Evolutionary conservation across 2,797 vertebrate genomes (phyloP), one percentile per base, ranked within the genome.

Genomic region (Xiphophorus birchmanni): DNA sequence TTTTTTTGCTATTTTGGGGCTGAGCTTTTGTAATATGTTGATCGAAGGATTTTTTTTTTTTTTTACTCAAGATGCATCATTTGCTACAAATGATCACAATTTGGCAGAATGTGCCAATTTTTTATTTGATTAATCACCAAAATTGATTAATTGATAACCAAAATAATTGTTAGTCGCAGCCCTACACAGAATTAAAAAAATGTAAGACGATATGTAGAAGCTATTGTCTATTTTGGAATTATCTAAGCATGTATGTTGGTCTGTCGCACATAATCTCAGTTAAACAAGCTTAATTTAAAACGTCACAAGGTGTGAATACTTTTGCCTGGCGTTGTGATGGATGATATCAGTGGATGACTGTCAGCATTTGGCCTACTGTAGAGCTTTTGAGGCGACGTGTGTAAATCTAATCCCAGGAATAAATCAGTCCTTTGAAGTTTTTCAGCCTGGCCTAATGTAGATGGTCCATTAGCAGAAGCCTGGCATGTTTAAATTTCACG

Each of bases 401-500:
- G 17, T 18, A 35, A 35, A 48, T 5, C 73, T 18, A 54, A 1
- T 52, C 78, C 69, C 65, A 73, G 29, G 76, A 80, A 85, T 73
- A 1, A 79, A 76, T 82, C 79, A 11, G 71, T 86, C n/a, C 84
- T 42, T 77, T 17, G 26, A 18, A 58, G 69, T 78, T 60, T 15
- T 58, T 71, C 81, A 72, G 58, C 54, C 56, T 65, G 50, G 73
- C 44, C n/a, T 5, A 17, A 40, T 23, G 35, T 44, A 56, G 67
- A 21, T 11, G 72, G 52, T 78, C 80, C 73, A 56, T 86, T 81
- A 80, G 35, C 77, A 52, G 77, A 69, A 56, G 23, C 87, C 76
- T 67, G 18, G 89, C 81, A 73, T 82, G 77, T 88, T 60, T 74
- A 1, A 73, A 78, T 84, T 82, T 87, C 76, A 45, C 17, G 74